These are phyloP conservation scores for Mellilla xanthometata DNA, from an alignment of 2,888 invertebrate species.

Conservation along the genomic window DNA sequence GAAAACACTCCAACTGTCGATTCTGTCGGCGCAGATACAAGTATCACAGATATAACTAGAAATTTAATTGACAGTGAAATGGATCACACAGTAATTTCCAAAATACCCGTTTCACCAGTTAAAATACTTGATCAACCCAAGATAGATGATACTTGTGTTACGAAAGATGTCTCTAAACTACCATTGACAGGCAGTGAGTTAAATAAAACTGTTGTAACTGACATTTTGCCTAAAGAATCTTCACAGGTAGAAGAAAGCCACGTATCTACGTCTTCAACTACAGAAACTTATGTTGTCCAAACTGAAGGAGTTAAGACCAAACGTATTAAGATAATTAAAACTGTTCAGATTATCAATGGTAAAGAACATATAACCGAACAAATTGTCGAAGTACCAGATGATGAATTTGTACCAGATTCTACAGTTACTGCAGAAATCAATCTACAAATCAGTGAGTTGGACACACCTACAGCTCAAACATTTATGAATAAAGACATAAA, in stretches of 20 bases:
- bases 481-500: not conserved
- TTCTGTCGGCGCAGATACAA: not conserved
- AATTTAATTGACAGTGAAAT: constrained; percentile 26
- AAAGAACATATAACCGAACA: constrained; percentile 91
- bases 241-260: not conserved
- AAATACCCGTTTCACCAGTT: constrained; percentile 31
- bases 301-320: constrained; percentile 58
- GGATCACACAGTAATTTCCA: constrained; percentile 35
- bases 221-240: not conserved
- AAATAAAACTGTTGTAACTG: not conserved
- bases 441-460: constrained; percentile 41
- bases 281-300: constrained; percentile 47
- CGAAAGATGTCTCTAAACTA: not conserved
- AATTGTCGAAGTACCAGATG: constrained; percentile 88
- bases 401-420: constrained; percentile 40
- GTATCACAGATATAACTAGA: not conserved
- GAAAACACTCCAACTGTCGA: not conserved
- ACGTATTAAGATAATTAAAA: constrained; percentile 84
- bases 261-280: constrained; percentile 32
- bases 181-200: not conserved
- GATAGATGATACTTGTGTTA: not conserved
- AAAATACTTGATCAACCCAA: constrained; percentile 1
- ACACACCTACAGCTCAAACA: constrained; percentile 14
- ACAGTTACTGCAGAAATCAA: constrained; percentile 54
- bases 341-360: constrained; percentile 89